Conservation (phyloP, 2,113 vertebrate genomes). For the Mirounga angustirostris region DNA sequence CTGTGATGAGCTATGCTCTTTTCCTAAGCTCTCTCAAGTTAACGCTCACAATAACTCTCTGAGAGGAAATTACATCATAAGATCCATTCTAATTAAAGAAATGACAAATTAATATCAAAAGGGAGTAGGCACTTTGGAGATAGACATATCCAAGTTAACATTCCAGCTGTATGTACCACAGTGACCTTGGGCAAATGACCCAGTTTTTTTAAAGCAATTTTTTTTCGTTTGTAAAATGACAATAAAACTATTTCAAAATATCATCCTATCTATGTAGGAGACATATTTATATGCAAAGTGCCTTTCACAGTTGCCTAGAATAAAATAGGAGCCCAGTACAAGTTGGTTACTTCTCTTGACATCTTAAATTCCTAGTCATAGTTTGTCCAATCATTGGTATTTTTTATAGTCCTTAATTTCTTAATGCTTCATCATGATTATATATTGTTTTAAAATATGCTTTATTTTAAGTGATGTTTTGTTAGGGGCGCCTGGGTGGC, state of each 20-base stretch:
- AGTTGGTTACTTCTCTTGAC: not conserved
- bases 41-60: not conserved
- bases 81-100: not conserved
- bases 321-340: not conserved
- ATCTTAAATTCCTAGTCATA: constrained; percentile 2
- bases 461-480: constrained; percentile 28
- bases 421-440: not conserved
- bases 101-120: not conserved
- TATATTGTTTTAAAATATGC: not conserved
- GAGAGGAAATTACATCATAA: not conserved
- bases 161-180: not conserved
- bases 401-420: constrained; percentile 10
- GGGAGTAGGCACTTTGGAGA: not conserved
- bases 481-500: not conserved
- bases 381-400: not conserved
- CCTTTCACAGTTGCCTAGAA: not conserved
- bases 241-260: not conserved
- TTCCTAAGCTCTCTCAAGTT: not conserved
- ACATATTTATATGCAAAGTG: not conserved
- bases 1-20: not conserved
- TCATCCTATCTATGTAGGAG: not conserved
- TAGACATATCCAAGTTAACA: not conserved
- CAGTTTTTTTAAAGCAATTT: not conserved
- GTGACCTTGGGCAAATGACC: not conserved
- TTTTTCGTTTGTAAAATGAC: not conserved